Evolutionary conservation across 2,113 vertebrate genomes (phyloP).

Genomic region (Seriola rivoliana): DNA sequence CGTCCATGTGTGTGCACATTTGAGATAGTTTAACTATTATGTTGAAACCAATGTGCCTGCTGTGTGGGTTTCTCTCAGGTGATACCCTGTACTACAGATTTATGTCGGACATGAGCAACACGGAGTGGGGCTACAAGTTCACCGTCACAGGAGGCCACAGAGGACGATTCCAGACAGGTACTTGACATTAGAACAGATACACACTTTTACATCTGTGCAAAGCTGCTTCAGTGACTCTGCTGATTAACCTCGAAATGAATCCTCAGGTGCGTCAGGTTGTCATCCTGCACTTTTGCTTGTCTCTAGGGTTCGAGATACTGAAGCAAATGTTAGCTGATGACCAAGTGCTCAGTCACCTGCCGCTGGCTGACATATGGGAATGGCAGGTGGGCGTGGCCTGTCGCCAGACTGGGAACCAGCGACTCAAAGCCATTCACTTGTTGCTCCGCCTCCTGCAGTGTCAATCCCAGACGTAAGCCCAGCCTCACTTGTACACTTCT

Average conservation of each 20-base stretch:
- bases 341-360: constrained; percentile 88
- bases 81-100: constrained; percentile 95
- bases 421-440: constrained; percentile 94
- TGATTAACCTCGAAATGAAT: neutral
- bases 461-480: constrained; percentile 85
- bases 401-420: constrained; percentile 93
- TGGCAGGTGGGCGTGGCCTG: constrained; percentile 98
- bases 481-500: accelerated
- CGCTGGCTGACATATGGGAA: constrained; percentile 92
- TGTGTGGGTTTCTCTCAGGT: constrained; percentile 80
- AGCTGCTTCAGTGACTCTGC: constrained; percentile 22
- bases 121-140: constrained; percentile 98
- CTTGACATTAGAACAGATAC: neutral
- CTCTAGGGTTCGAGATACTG: constrained; percentile 94
- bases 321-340: constrained; percentile 97
- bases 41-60: neutral
- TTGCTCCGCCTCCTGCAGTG: constrained; percentile 91
- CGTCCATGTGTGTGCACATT: neutral
- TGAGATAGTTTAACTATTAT: neutral
- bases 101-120: constrained; percentile 98
- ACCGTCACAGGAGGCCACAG: constrained; percentile 96
- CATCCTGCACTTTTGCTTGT: neutral
- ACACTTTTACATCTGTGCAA: neutral
- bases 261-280: neutral
- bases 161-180: constrained; percentile 97